A percentile compares a stretch with the other conserved stretches of the same genome.
Conservation (phyloP, 2,797 vertebrate genomes). For the Sylvia borin region DNA sequence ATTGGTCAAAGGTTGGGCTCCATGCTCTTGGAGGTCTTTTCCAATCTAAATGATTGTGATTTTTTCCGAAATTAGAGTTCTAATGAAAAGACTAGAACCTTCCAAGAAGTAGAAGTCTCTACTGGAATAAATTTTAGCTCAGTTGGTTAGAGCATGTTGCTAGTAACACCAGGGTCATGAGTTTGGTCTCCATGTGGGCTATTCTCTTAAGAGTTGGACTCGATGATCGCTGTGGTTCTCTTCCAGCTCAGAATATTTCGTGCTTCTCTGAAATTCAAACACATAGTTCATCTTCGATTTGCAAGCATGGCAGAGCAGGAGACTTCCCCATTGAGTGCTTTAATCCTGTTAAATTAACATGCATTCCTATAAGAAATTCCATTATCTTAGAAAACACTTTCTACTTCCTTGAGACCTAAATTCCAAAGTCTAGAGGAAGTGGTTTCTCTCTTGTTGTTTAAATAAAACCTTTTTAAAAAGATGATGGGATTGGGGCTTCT, state of each 20-base stretch:
- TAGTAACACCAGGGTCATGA: background rate
- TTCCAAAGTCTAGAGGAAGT: background rate
- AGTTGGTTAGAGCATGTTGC: background rate
- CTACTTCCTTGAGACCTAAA: background rate
- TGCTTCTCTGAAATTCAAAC: background rate
- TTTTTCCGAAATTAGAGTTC: background rate
- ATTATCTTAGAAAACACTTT: background rate
- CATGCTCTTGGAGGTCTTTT: background rate
- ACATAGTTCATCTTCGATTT: background rate
- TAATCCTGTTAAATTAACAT: background rate
- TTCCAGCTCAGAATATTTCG: background rate
- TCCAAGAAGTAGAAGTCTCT: background rate
- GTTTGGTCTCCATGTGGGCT: background rate
- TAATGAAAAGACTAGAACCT: background rate
- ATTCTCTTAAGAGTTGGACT: background rate
- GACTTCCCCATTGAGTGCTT: background rate
- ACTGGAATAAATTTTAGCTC: background rate
- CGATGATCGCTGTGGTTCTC: background rate
- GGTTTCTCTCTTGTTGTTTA: background rate
- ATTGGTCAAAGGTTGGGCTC: background rate
- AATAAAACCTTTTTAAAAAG: background rate
- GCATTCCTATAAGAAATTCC: background rate
- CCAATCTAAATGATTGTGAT: background rate
- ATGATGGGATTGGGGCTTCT: background rate
- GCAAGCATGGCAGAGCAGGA: background rate